A percentile compares a stretch with the other conserved stretches of the same genome.
Conservation (phyloP, 2,113 vertebrate species). For the Corynorhinus townsendii region DNA sequence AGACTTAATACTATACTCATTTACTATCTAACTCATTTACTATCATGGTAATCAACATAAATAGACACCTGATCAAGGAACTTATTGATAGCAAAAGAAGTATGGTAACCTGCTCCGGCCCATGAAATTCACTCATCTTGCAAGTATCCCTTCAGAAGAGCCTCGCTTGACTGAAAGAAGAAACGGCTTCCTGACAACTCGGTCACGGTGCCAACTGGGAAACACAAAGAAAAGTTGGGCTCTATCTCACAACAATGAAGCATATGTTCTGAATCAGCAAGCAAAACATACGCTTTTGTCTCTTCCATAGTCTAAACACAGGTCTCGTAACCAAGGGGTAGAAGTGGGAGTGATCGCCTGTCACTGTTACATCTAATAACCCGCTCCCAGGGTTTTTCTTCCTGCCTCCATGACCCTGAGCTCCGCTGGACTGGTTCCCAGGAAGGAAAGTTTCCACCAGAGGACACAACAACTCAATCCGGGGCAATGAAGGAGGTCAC, state of each 20-base stretch:
- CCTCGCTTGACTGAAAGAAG: background rate
- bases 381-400: background rate
- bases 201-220: background rate
- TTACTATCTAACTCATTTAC: background rate
- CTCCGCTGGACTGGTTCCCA: no score
- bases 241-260: background rate
- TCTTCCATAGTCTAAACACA: background rate
- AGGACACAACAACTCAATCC: background rate
- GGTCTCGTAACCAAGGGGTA: background rate
- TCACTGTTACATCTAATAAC: background rate
- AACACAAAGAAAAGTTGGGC: rapidly evolving
- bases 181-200: background rate
- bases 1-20: background rate
- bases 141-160: background rate
- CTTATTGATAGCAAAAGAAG: background rate
- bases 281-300: background rate
- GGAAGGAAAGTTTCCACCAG: background rate
- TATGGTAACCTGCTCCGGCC: background rate
- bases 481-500: background rate
- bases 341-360: background rate
- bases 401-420: background rate
- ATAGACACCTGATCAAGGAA: background rate
- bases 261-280: background rate
- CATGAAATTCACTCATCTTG: background rate
- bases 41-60: background rate